Evolutionary conservation across 2,113 vertebrate genomes (phyloP).

Genomic region (Canis aureus): DNA sequence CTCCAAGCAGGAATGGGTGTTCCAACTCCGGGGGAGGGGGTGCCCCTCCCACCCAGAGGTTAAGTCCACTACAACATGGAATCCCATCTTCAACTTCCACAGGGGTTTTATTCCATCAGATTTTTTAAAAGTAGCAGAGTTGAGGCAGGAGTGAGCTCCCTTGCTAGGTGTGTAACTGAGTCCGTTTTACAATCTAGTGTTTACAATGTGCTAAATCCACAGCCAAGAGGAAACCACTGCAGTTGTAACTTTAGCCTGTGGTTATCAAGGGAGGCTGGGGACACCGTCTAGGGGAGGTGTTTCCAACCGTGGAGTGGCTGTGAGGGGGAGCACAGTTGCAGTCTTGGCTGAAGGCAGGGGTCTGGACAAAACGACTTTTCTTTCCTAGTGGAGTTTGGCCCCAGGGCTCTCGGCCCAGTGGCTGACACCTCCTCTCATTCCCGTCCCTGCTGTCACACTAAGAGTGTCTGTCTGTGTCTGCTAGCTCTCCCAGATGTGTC

Average conservation of each 20-base stretch:
- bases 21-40: neutral
- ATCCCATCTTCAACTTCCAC: neutral
- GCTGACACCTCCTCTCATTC: neutral
- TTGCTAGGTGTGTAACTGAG: neutral
- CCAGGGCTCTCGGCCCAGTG: neutral
- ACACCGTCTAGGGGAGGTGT: neutral
- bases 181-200: conserved; percentile 47
- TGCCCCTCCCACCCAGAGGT: neutral
- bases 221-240: conserved; percentile 14
- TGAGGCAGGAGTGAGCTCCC: conserved; percentile 33
- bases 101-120: neutral
- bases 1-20: neutral
- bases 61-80: neutral
- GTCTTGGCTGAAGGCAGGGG: neutral
- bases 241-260: neutral
- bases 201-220: conserved; percentile 66
- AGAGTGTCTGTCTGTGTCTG: neutral
- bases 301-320: neutral
- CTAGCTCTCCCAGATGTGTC: conserved; percentile 15
- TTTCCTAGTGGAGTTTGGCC: neutral
- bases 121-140: neutral
- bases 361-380: neutral
- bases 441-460: neutral
- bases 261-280: neutral
- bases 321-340: accelerated